A percentile compares a stretch with the other conserved stretches of the same genome.
These are phyloP conservation scores for Gallirallus australis DNA, from an alignment of 2,797 vertebrate genomes.

Conservation along the genomic window DNA sequence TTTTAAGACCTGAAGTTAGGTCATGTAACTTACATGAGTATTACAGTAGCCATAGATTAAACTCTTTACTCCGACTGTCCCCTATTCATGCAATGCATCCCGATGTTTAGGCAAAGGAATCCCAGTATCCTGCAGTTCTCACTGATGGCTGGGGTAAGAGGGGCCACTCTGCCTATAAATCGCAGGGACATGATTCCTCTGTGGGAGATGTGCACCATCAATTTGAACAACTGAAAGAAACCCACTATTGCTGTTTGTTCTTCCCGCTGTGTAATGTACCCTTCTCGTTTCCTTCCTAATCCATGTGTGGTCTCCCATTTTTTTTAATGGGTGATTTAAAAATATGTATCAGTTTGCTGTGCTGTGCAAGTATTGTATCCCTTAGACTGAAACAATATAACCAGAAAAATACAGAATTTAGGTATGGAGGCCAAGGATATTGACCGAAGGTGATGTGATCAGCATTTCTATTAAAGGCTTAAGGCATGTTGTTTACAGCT, in stretches of 20 bases:
- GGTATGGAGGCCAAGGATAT: neutral
- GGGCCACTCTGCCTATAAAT: neutral
- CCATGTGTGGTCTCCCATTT: fast-evolving
- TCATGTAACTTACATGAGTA: neutral
- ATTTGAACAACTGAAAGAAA: neutral
- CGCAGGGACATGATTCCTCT: neutral
- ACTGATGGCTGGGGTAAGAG: neutral
- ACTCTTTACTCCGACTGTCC: neutral
- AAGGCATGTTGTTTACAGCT: neutral
- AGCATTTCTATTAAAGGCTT: neutral
- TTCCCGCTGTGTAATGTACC: neutral
- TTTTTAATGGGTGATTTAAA: neutral
- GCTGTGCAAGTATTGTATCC: neutral
- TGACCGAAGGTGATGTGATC: neutral
- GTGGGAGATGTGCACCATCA: neutral
- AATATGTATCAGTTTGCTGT: neutral
- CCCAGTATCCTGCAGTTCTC: neutral
- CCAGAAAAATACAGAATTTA: neutral
- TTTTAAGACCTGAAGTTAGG: neutral
- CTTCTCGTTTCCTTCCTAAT: neutral
- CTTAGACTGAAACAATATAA: neutral
- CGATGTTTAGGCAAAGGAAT: neutral
- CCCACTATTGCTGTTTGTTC: neutral
- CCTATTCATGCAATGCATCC: neutral
- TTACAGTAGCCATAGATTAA: neutral